phyloP scores from a whole-genome alignment of 2,797 vertebrate genomes.

The Micropoecilia bifurca region DNA sequence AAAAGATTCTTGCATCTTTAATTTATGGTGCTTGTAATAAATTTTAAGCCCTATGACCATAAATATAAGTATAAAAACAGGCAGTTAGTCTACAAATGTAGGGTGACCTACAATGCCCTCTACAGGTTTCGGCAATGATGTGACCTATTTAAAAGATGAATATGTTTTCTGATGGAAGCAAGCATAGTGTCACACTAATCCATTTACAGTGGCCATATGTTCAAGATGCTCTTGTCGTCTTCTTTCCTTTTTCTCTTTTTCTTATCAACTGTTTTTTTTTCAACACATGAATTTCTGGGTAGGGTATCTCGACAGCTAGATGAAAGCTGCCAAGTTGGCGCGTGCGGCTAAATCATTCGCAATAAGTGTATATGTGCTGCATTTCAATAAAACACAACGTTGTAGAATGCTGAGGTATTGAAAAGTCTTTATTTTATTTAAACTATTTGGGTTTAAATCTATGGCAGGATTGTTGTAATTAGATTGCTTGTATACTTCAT shows the following conservation, averaged over 20 bases:
- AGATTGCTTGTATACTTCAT: neutral
- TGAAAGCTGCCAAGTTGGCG: neutral
- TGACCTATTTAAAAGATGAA: neutral
- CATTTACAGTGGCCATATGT: neutral
- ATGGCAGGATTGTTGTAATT: slow-evolving; percentile 1
- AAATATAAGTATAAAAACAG: neutral
- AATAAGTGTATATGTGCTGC: neutral
- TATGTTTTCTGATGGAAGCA: neutral
- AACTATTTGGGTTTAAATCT: neutral
- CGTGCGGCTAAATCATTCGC: neutral
- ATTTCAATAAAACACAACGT: neutral
- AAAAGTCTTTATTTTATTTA: slow-evolving; percentile 5
- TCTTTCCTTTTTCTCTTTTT: neutral
- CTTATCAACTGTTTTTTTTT: neutral
- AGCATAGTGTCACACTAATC: neutral
- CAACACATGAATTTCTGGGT: neutral
- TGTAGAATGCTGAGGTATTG: neutral
- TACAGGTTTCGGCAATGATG: neutral
- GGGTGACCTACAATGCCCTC: neutral
- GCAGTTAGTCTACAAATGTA: neutral
- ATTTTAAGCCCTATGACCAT: neutral
- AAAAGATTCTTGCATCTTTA: neutral
- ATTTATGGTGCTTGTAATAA: neutral
- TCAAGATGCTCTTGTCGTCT: neutral
- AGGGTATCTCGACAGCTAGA: neutral